Conservation (phyloP, 1,140 invertebrate species). For the Ridgeia piscesae region DNA sequence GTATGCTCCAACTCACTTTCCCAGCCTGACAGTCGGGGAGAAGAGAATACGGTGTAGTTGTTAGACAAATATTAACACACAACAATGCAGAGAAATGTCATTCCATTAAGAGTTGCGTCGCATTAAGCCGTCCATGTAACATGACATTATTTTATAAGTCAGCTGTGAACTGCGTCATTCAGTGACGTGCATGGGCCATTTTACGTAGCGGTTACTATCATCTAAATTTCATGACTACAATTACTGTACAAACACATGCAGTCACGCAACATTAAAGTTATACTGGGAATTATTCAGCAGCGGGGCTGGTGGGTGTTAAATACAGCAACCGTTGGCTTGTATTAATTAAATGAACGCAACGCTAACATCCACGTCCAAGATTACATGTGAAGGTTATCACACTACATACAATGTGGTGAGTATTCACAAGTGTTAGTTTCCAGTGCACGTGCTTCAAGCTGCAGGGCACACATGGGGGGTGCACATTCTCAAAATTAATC, state of each 20-base stretch:
- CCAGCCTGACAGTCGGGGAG: not conserved
- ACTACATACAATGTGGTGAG: not conserved
- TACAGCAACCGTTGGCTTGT: not conserved
- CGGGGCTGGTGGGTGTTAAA: not conserved
- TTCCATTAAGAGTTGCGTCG: not conserved
- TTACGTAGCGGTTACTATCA: not conserved
- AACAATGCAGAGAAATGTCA: not conserved
- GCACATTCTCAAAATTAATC: not conserved
- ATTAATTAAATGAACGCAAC: not conserved
- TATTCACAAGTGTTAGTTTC: not conserved
- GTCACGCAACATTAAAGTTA: not conserved
- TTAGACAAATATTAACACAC: not conserved
- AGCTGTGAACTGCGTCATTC: not conserved
- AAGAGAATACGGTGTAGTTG: not conserved
- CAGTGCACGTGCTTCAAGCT: not conserved
- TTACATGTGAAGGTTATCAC: too few relatives aligned
- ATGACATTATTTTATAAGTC: not conserved
- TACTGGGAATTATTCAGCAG: not conserved
- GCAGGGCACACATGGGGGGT: not conserved
- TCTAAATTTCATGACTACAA: not conserved
- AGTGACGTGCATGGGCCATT: not conserved
- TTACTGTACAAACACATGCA: not conserved
- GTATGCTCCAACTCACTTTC: not conserved
- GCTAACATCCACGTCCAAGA: not conserved
- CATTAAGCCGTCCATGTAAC: not conserved